phyloP scores from a whole-genome alignment of 2,113 vertebrate genomes.

The Malaclemys terrapin region DNA sequence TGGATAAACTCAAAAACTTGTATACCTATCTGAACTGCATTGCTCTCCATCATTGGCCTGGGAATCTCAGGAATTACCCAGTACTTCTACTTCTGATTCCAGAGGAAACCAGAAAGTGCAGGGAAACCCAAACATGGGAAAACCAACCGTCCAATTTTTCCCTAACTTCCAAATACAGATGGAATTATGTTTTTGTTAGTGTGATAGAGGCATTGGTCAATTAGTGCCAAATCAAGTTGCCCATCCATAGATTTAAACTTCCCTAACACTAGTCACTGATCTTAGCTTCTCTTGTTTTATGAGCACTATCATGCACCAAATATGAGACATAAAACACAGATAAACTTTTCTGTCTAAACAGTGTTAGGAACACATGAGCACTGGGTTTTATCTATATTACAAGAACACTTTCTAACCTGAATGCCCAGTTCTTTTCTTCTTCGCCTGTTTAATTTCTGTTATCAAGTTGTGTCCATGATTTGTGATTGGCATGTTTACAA shows the following conservation, averaged over 20 bases:
- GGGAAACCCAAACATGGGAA: neutral
- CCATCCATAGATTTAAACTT: neutral
- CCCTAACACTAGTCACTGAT: neutral
- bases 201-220: neutral
- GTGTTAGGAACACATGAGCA: neutral
- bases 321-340: constrained; percentile 3
- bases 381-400: neutral
- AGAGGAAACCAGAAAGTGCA: neutral
- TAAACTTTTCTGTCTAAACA: constrained; percentile 12
- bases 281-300: constrained; percentile 33
- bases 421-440: constrained; percentile 20
- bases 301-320: neutral
- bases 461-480: constrained; percentile 36
- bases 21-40: neutral
- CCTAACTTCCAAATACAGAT: neutral
- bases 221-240: neutral
- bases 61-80: neutral
- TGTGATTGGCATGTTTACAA: constrained; percentile 4
- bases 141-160: neutral
- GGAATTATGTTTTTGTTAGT: neutral
- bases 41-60: neutral
- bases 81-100: neutral
- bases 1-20: neutral
- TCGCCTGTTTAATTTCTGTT: constrained; percentile 31
- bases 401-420: constrained; percentile 5